These are phyloP conservation scores for Pocillopora verrucosa DNA, from an alignment of 64 coral and sea anemone species.

Conservation along the genomic window DNA sequence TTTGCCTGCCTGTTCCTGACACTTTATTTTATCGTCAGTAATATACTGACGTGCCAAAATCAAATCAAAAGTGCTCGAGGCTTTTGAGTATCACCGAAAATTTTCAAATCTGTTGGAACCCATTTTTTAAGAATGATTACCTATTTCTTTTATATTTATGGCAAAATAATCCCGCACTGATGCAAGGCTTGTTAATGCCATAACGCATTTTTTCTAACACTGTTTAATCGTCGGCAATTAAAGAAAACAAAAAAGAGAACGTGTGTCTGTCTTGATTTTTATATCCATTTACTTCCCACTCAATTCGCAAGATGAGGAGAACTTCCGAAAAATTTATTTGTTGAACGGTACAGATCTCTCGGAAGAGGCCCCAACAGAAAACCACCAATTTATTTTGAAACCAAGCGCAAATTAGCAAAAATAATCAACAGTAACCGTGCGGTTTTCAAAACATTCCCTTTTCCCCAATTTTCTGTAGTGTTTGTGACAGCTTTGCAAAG, in stretches of 20 bases:
- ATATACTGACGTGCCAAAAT: too few relatives aligned
- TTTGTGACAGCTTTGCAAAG: conserved; percentile 45
- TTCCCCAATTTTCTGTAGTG: too few relatives aligned
- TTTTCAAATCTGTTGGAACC: background rate
- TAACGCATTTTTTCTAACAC: background rate
- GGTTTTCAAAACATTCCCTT: conserved; percentile 12
- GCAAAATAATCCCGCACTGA: background rate
- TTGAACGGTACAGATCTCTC: too few relatives aligned
- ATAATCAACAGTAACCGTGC: background rate
- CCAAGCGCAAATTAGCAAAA: background rate
- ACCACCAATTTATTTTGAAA: background rate
- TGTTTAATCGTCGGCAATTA: background rate
- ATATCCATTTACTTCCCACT: too few relatives aligned
- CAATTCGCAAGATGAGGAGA: too few relatives aligned
- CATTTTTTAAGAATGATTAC: background rate
- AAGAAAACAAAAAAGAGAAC: background rate
- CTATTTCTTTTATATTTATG: background rate
- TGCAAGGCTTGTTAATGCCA: background rate
- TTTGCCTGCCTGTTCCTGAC: too few relatives aligned
- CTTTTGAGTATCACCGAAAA: background rate
- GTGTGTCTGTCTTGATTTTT: background rate
- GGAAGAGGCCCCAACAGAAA: background rate
- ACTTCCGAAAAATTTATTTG: too few relatives aligned
- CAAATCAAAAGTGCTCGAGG: too few relatives aligned
- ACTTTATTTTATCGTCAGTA: too few relatives aligned